Base-by-base conservation (phyloP, 2,888 invertebrate species). In the Endomychus coccineus region DNA sequence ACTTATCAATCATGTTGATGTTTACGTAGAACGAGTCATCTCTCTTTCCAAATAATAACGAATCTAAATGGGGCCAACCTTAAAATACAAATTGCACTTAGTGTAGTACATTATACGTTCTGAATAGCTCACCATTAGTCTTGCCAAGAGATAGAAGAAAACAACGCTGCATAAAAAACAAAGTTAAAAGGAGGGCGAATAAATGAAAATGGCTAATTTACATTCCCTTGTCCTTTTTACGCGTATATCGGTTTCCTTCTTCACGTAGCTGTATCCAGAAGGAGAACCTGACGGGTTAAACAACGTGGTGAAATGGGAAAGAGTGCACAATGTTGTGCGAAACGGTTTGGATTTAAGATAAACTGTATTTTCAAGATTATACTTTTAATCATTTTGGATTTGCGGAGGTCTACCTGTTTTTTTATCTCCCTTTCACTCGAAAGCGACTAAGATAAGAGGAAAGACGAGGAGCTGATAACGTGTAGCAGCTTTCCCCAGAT, bases 161-260 rank as follows among this genome's bases (percentile, higher is more conserved):
- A 54, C 52, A 53, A 45, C 43, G n/a, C 27, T 45, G 49, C 39
- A 53, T 47, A 56, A 58, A 58, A 58, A 55, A 53, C 51, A 43
- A 49, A 52, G 51, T 54, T 57, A 51, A 56, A 59, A 58, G 54
- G 58, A 55, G 59, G 56, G 56, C 58, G 60, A 61, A 58, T 61
- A 61, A 61, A 61, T 58, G 61, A 61, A 62, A 62, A 60, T 59
- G 58, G 61, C 61, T 61, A 62, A 62, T 62, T 62, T 62, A 61
- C 59, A 62, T 61, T 59, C 60, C 58, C 59, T 52, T 56, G 54
- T 57, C 56, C 54, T 52, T 52, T 46, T 47, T n/a, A n/a, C n/a
- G n/a, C 38, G 16, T 17, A 17, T 27, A 28, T 14, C 25, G 17
- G 23, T 27, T 16, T 22, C 22, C 16, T 21, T 5, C 38, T 21